A percentile compares a stretch with the other conserved stretches of the same genome.
Conservation (phyloP, 2,888 invertebrate species). For the Meteorus colon region DNA sequence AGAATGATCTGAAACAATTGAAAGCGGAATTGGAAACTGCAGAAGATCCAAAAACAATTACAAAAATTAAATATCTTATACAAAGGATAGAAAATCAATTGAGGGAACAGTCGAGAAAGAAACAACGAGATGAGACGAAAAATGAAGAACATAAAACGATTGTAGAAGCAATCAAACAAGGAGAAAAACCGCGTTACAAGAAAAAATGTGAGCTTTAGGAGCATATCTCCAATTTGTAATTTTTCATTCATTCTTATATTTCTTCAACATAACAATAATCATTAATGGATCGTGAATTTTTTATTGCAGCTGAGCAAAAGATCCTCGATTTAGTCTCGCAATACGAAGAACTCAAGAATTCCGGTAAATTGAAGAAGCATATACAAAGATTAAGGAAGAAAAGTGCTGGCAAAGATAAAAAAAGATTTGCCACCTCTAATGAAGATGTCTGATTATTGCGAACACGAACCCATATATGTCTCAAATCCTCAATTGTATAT, state of each 20-base stretch:
- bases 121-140: slow-evolving; percentile 76
- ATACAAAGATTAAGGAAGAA: slow-evolving; percentile 88
- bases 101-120: slow-evolving; percentile 78
- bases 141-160: slow-evolving; percentile 76
- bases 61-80: slow-evolving; percentile 81
- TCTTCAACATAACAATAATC: slow-evolving; percentile 4
- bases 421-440: slow-evolving; percentile 50
- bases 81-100: slow-evolving; percentile 88
- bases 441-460: not conserved
- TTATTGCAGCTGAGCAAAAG: slow-evolving; percentile 83
- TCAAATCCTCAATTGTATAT: too few relatives aligned
- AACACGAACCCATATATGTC: too few relatives aligned
- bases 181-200: slow-evolving; percentile 82
- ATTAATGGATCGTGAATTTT: slow-evolving; percentile 25
- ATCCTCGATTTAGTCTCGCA: slow-evolving; percentile 85
- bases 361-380: slow-evolving; percentile 86
- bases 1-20: slow-evolving; percentile 81
- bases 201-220: slow-evolving; percentile 79
- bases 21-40: slow-evolving; percentile 78
- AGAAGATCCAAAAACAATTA: slow-evolving; percentile 78
- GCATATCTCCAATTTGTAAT: slow-evolving; percentile 52
- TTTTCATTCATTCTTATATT: not conserved
- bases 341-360: slow-evolving; percentile 86
- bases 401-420: slow-evolving; percentile 73
- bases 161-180: slow-evolving; percentile 78